These are phyloP conservation scores for Brachionus plicatilis DNA, from an alignment of 1,140 invertebrate genomes.

Conservation along the genomic window DNA sequence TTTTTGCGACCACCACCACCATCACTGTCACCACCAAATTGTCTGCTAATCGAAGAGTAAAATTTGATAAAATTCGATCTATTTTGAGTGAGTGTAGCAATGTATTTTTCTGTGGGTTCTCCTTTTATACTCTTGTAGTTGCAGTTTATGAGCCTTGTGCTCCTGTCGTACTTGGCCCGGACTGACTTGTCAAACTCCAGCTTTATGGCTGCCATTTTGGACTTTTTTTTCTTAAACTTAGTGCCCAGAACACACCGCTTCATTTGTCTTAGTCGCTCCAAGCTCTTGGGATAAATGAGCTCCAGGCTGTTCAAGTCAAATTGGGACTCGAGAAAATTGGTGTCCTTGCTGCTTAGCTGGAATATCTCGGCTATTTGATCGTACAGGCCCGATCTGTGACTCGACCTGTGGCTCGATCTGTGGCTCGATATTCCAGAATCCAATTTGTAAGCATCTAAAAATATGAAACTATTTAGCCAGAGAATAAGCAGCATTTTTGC, in stretches of 20 bases:
- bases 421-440: background rate
- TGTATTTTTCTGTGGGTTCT: constrained; percentile 16
- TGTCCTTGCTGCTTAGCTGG: background rate
- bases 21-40: background rate
- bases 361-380: background rate
- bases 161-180: constrained; percentile 9
- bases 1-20: background rate
- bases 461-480: background rate
- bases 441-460: background rate
- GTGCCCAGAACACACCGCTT: constrained; percentile 29
- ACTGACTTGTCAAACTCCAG: constrained; percentile 13
- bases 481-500: background rate
- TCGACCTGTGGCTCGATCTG: background rate
- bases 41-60: background rate
- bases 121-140: background rate
- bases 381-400: background rate
- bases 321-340: background rate
- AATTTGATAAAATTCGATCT: constrained; percentile 10
- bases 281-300: constrained; percentile 10
- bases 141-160: background rate
- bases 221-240: background rate
- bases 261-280: background rate
- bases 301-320: background rate
- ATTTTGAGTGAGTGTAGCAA: background rate
- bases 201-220: constrained; percentile 7